Evolutionary conservation across 2,113 vertebrate genomes (phyloP).

Genomic region (Gasterosteus aculeatus): DNA sequence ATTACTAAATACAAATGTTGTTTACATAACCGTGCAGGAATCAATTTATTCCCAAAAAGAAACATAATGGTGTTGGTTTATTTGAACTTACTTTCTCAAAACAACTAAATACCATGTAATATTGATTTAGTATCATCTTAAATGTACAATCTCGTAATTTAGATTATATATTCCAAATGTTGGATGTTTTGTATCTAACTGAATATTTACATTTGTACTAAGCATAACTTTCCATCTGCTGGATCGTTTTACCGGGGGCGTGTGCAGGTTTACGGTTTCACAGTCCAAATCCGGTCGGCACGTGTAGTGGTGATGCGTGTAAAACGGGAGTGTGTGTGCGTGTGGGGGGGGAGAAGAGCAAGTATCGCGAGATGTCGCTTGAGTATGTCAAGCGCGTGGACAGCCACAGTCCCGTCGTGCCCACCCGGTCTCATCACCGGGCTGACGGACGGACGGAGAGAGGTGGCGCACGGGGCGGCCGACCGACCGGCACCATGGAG

Average conservation of each 20-base stretch:
- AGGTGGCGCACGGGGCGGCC: conserved; percentile 11
- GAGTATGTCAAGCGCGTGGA: neutral
- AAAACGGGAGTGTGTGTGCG: neutral
- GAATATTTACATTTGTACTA: neutral
- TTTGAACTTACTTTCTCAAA: neutral
- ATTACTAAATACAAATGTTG: neutral
- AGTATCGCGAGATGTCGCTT: conserved; percentile 52
- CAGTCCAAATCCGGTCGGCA: neutral
- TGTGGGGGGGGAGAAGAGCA: neutral
- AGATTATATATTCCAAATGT: too few species aligned
- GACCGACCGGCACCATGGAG: conserved; percentile 38
- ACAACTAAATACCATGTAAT: neutral
- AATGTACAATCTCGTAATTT: neutral
- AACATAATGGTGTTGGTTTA: neutral
- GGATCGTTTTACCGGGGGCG: neutral
- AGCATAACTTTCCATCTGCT: neutral
- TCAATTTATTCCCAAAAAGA: neutral
- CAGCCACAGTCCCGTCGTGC: conserved; percentile 7
- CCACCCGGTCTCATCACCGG: conserved; percentile 49
- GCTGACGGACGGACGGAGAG: neutral
- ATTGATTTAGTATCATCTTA: neutral
- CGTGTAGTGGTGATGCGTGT: neutral
- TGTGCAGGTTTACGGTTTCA: neutral
- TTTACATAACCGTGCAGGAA: neutral
- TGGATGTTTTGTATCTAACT: too few species aligned